Evolutionary conservation across 2,888 invertebrate genomes (phyloP), one percentile per base, ranked within the genome.

Genomic region (Leuctra nigra): DNA sequence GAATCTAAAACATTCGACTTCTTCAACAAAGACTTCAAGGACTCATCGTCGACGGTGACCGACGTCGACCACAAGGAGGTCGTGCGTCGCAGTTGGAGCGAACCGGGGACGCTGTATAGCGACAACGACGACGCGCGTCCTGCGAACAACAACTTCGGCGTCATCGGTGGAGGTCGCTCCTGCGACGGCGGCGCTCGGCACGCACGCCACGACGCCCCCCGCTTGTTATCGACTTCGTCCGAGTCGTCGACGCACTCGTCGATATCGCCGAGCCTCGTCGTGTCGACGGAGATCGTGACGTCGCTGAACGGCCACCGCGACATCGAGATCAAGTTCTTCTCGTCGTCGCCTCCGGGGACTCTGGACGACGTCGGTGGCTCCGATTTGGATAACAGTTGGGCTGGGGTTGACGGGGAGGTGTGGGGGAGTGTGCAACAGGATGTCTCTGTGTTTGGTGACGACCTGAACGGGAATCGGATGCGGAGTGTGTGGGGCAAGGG

Each of bases 251-350:
- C 57, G n/a, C 58, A 50, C 47, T 55, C 25, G 56, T 59, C 62
- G 38, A 58, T 64, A 18, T 68, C 70, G 1, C 73, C 76, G 52
- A 77, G 77, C 41, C 73, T 87, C 65, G 84, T 86, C 70, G 86
- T 87, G 58, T 85, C 86, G 29, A 86, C 86, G 33, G 84, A 86
- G 68, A 87, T 87, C 64, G 85, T 87, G 63, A 87, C 86, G 23
- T 86, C 86, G 44, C 79, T 82, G 64, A 85, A 86, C 68, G 87
- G 87, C 46, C 86, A 86, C 68, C 77, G 87, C 59, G 87, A 87
- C 72, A 73, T 87, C 68, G 87, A 87, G 73, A 87, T 87, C 64
- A 86, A 84, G 70, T 83, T 87, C 72, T 86, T 84, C 72, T 83
- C 84, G 63, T 78, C 82, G 65, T 77, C 80, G 67, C 77, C 78